Evolutionary conservation across 2,888 invertebrate species (phyloP).

Genomic region (Myopa tessellatipennis): DNA sequence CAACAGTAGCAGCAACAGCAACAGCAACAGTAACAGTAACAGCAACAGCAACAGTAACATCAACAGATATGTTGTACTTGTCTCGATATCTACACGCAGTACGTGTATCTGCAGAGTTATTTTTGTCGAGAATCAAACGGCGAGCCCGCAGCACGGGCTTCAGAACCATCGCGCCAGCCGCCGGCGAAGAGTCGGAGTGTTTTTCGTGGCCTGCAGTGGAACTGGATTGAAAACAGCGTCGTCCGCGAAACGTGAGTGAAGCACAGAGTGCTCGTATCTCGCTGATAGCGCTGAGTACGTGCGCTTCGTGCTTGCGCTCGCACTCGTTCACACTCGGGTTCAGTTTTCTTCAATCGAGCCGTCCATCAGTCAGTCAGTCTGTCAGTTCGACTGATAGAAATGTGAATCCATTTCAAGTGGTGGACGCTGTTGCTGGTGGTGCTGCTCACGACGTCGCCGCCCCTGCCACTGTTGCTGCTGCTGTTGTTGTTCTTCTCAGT

Average conservation of each 20-base stretch:
- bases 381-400: background rate
- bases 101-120: background rate
- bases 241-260: slow-evolving; percentile 5
- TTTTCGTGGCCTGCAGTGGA: background rate
- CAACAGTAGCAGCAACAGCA: background rate
- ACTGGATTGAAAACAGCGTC: slow-evolving; percentile 10
- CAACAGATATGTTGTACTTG: too few relatives aligned
- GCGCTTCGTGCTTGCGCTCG: slow-evolving; percentile 18
- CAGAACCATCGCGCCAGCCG: background rate
- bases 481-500: slow-evolving; percentile 40
- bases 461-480: slow-evolving; percentile 36
- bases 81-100: too few relatives aligned
- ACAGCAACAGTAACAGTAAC: background rate
- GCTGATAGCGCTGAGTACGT: slow-evolving; percentile 10
- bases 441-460: slow-evolving; percentile 36
- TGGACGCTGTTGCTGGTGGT: slow-evolving; percentile 6
- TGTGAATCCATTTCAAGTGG: slow-evolving; percentile 20
- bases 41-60: background rate
- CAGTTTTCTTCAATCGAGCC: too few relatives aligned
- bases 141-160: background rate
- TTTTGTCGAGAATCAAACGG: background rate
- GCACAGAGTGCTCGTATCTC: slow-evolving; percentile 12
- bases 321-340: background rate
- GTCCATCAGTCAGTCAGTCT: background rate
- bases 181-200: background rate